Base-by-base conservation (phyloP, 1,140 invertebrate genomes). In the Neoseiulus cucumeris region DNA sequence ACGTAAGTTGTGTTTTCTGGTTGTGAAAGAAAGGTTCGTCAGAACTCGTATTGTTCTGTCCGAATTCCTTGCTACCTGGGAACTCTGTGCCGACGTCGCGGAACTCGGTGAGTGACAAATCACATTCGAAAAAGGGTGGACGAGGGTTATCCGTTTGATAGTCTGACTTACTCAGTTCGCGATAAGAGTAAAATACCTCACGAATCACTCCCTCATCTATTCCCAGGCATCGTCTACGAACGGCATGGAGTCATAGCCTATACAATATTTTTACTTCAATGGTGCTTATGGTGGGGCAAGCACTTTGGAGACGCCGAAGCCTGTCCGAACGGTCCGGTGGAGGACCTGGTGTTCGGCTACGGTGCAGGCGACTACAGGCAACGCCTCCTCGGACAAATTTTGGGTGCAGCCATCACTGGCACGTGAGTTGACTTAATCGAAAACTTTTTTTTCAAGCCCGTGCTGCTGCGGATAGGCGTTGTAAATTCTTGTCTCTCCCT, bases 11-110 rank as follows among this genome's bases (percentile, higher is more conserved):
- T 25, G 14, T 17, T 59, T 25, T 17, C 22, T 59, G 14, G 51
- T 25, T 59, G 51, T 59, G 25, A 59, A 59, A 33, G 51, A 59
- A 9, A 25, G 51, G 25, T 59, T 59, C 51, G 22, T 25, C 33
- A 59, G 22, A 59, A 59, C 51, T n/a, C 30, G 64, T 17, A 25
- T 67, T 17, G 9, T 71, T n/a, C 4, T 72, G 1, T 64, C 66
- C 20, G 71, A 72, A 66, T 64, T 72, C 20, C 69, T 72, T 17
- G 64, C 71, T 29, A 72, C 71, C 9, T 25, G 72, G 64, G 71
- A 72, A 67, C 51, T 72, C 33, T 72, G 71, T 64, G 59, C 65
- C 44, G 69, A 41, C 22, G 70, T 70, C 51, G 71, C 71, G 30
- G 71, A 72, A 66, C 67, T 72, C 65, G 71, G 71, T 72, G 67